phyloP scores from a whole-genome alignment of 2,888 invertebrate species.

The Nudaria mundana region DNA sequence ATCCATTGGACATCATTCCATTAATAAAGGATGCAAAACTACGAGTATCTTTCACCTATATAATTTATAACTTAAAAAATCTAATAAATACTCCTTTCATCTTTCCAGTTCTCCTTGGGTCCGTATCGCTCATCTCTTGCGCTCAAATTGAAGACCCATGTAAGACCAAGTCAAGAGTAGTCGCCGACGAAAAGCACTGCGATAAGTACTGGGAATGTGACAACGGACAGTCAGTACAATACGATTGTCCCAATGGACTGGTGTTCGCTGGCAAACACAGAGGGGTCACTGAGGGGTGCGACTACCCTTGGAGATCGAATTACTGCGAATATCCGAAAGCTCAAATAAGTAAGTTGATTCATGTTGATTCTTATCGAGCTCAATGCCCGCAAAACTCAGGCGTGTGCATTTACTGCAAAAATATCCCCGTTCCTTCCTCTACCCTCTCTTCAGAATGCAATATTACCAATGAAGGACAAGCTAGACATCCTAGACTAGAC shows the following conservation, averaged over 20 bases:
- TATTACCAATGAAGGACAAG: no score
- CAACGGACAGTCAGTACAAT: conserved; percentile 89
- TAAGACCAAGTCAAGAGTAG: conserved; percentile 88
- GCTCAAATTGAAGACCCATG: conserved; percentile 88
- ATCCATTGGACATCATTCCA: no score
- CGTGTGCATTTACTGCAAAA: no score
- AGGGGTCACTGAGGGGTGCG: conserved; percentile 94
- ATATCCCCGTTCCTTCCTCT: no score
- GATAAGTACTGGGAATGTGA: conserved; percentile 93
- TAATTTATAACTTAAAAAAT: no score
- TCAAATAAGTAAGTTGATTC: conserved; percentile 84
- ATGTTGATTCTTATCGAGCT: neutral
- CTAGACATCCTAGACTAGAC: no score
- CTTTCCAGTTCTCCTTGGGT: conserved; percentile 53
- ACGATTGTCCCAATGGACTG: conserved; percentile 94
- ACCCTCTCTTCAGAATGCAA: neutral
- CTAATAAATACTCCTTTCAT: conserved; percentile 6
- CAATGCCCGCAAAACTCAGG: no score
- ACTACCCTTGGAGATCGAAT: conserved; percentile 94
- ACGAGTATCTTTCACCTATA: no score
- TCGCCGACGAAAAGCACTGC: conserved; percentile 90
- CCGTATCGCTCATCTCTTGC: conserved; percentile 46
- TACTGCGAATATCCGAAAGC: conserved; percentile 87
- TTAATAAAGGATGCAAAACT: no score
- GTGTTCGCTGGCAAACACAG: conserved; percentile 94